phyloP scores from a whole-genome alignment of 2,888 invertebrate species.

The Neoascia interrupta region DNA sequence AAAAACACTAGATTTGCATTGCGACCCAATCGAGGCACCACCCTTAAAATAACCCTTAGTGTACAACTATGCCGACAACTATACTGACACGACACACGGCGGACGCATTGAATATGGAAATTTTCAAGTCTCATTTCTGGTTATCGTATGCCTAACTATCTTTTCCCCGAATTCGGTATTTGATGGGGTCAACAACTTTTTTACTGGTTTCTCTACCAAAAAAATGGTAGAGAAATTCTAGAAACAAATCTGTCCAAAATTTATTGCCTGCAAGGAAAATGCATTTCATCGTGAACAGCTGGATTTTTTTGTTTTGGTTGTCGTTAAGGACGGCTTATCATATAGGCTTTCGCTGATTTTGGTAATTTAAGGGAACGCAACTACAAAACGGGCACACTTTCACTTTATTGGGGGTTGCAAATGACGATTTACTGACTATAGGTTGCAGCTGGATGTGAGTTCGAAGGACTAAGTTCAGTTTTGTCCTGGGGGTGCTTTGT shows the following conservation, averaged over 20 bases:
- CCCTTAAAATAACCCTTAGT: conserved; percentile 49
- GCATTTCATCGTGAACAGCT: conserved; percentile 41
- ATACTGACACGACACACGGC: too few species aligned
- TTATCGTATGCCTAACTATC: too few species aligned
- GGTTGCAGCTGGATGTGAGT: conserved; percentile 51
- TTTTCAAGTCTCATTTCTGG: conserved; percentile 16
- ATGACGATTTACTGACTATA: too few species aligned
- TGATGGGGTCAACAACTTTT: conserved; percentile 55
- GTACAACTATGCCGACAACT: conserved; percentile 51
- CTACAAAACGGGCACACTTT: too few species aligned
- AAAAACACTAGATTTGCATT: conserved; percentile 34
- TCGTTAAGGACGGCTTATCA: not conserved
- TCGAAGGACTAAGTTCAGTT: conserved; percentile 28
- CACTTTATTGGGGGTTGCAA: conserved; percentile 48
- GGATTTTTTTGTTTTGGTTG: conserved; percentile 33
- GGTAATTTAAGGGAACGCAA: conserved; percentile 42
- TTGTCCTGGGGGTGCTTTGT: conserved; percentile 15
- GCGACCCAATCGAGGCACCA: conserved; percentile 26
- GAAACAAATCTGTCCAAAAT: conserved; percentile 55
- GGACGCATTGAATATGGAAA: conserved; percentile 67
- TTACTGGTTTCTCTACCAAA: conserved; percentile 35
- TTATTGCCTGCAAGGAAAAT: conserved; percentile 24
- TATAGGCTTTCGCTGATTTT: conserved; percentile 30
- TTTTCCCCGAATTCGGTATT: conserved; percentile 29
- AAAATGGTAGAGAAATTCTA: conserved; percentile 40